Percentiles rank a stretch among this genome's conserved stretches.
Conservation (phyloP, 2,797 vertebrate genomes). For the Eptatretus atami region DNA sequence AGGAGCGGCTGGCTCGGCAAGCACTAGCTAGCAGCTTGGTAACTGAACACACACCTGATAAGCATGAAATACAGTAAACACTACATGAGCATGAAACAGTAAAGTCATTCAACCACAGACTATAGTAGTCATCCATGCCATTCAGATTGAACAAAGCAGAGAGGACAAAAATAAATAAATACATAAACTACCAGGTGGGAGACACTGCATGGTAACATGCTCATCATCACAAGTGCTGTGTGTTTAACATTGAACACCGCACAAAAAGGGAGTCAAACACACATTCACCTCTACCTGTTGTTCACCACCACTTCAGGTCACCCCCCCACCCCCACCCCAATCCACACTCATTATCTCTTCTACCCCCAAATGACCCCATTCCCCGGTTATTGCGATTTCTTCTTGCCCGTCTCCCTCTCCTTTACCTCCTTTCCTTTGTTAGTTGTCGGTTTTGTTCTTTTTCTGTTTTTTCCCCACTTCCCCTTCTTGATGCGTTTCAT, state of each 20-base stretch:
- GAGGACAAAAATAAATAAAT: neutral
- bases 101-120: too few species aligned
- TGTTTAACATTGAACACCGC: too few species aligned
- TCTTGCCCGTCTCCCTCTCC: neutral
- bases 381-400: neutral
- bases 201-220: too few species aligned
- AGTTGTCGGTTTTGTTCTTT: neutral
- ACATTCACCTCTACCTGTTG: neutral
- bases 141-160: neutral
- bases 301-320: neutral
- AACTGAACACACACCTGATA: too few species aligned
- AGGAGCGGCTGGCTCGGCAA: too few species aligned
- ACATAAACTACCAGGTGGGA: neutral
- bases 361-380: neutral
- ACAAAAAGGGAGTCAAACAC: neutral
- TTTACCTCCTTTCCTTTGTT: neutral
- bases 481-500: too few species aligned
- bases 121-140: too few species aligned
- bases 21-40: too few species aligned
- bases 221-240: too few species aligned
- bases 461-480: neutral
- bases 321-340: neutral
- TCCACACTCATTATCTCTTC: neutral
- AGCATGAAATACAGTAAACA: too few species aligned
- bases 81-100: too few species aligned